Conservation (phyloP, 2,888 invertebrate species). For the Caenorhabditis drosophilae region DNA sequence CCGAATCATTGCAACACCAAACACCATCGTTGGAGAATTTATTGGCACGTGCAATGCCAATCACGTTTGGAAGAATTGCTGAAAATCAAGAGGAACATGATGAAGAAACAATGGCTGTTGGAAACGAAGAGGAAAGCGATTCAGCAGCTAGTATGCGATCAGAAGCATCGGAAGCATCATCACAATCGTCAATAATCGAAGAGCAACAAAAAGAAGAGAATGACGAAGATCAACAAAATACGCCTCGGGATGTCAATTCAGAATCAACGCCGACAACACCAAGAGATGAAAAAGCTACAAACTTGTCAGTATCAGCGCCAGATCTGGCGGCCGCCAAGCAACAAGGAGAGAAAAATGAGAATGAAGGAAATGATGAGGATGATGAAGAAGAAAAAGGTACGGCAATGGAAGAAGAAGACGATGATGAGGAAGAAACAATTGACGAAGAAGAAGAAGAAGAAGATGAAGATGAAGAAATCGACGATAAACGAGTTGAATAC, state of each 20-base stretch:
- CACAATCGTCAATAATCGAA: constrained; percentile 8
- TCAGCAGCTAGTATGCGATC: constrained; percentile 34
- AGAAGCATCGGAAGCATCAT: constrained; percentile 33
- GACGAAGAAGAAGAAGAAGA: constrained; percentile 53
- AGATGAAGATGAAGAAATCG: constrained; percentile 23
- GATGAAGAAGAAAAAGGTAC: constrained; percentile 19
- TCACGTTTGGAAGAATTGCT: constrained; percentile 40
- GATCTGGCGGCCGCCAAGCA: constrained; percentile 48
- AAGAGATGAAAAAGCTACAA: constrained; percentile 22
- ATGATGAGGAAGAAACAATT: constrained; percentile 31
- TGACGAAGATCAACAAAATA: no score
- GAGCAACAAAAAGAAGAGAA: constrained; percentile 7
- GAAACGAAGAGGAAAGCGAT: constrained; percentile 33
- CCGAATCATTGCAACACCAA: constrained; percentile 71
- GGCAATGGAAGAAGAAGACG: constrained; percentile 36
- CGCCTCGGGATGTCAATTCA: constrained; percentile 17
- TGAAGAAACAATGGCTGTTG: constrained; percentile 10
- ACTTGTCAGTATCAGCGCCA: constrained; percentile 54
- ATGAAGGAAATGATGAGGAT: no score
- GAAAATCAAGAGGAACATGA: constrained; percentile 42
- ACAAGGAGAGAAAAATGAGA: constrained; percentile 30
- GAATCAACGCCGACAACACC: constrained; percentile 26
- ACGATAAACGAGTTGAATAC: constrained; percentile 25
- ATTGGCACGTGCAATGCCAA: constrained; percentile 54
- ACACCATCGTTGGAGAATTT: constrained; percentile 68